Evolutionary conservation across 2,113 vertebrate genomes (phyloP).

Genomic region (Atherinomorus stipes): DNA sequence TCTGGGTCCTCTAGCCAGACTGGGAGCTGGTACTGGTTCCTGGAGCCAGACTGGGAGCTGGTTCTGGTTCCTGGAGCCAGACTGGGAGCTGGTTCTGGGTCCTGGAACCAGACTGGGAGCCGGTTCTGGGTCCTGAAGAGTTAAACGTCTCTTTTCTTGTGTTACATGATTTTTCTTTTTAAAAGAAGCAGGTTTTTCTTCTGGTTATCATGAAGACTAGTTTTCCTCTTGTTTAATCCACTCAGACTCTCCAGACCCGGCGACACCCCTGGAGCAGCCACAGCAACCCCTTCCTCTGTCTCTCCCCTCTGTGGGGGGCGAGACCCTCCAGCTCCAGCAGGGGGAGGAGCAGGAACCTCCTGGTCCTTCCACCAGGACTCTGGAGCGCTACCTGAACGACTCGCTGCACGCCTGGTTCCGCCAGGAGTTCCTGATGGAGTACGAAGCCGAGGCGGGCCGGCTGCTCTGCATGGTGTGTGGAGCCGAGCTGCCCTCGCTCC

Average conservation of each 20-base stretch:
- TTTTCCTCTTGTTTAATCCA: not conserved
- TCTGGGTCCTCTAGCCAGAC: too few relatives aligned
- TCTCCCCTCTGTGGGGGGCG: conserved; percentile 28
- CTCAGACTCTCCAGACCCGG: conserved; percentile 48
- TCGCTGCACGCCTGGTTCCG: conserved; percentile 92
- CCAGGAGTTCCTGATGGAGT: conserved; percentile 94
- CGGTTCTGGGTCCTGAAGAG: too few relatives aligned
- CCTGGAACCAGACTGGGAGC: too few relatives aligned
- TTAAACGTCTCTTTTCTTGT: too few relatives aligned
- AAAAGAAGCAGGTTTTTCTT: too few relatives aligned
- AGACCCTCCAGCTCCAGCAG: conserved; percentile 32
- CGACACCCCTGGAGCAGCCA: conserved; percentile 47
- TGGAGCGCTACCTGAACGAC: conserved; percentile 90
- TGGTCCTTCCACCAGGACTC: conserved; percentile 59
- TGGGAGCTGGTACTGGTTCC: too few relatives aligned
- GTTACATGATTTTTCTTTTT: too few relatives aligned
- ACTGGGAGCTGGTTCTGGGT: too few relatives aligned
- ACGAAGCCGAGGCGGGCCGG: conserved; percentile 86
- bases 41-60: too few relatives aligned
- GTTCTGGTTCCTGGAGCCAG: too few relatives aligned
- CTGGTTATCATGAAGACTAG: too few relatives aligned
- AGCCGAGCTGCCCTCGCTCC: conserved; percentile 86
- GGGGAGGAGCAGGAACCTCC: conserved; percentile 51
- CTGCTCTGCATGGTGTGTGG: conserved; percentile 92
- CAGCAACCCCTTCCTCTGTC: conserved; percentile 30